These are phyloP conservation scores for Cydia strobilella DNA, from an alignment of 1,140 invertebrate species.

Conservation along the genomic window DNA sequence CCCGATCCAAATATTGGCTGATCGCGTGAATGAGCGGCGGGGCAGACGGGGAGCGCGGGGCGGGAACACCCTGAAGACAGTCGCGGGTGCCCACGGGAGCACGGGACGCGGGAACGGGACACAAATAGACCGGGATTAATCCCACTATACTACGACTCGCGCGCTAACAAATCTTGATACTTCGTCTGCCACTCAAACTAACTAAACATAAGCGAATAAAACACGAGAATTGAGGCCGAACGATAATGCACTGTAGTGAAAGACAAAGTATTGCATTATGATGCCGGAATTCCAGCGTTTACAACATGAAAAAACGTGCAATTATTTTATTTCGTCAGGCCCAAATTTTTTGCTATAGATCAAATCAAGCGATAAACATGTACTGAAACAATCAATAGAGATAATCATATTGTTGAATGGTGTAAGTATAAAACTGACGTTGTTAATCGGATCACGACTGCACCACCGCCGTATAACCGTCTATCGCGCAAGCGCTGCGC, in stretches of 20 bases:
- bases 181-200: background rate
- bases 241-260: conserved; percentile 12
- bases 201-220: background rate
- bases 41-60: conserved; percentile 55
- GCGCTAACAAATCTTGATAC: conserved; percentile 45
- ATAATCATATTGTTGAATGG: conserved; percentile 42
- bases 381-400: conserved; percentile 39
- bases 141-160: conserved; percentile 59
- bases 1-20: conserved; percentile 66
- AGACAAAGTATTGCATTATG: conserved; percentile 20
- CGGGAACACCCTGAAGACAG: conserved; percentile 58
- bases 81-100: conserved; percentile 52
- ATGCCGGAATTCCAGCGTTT: conserved; percentile 25
- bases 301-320: conserved; percentile 19
- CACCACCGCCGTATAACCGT: conserved; percentile 78
- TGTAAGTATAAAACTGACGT: conserved; percentile 71
- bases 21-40: conserved; percentile 65
- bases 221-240: background rate
- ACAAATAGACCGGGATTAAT: conserved; percentile 71
- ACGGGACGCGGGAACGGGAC: conserved; percentile 58
- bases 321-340: conserved; percentile 11
- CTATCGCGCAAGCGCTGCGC: conserved; percentile 76
- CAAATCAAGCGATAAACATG: conserved; percentile 57
- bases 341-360: conserved; percentile 27
- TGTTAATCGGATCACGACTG: conserved; percentile 79